Percentiles rank a stretch among this genome's conserved stretches.
These are phyloP conservation scores for Syritta pipiens DNA, from an alignment of 2,888 invertebrate genomes.

Conservation along the genomic window DNA sequence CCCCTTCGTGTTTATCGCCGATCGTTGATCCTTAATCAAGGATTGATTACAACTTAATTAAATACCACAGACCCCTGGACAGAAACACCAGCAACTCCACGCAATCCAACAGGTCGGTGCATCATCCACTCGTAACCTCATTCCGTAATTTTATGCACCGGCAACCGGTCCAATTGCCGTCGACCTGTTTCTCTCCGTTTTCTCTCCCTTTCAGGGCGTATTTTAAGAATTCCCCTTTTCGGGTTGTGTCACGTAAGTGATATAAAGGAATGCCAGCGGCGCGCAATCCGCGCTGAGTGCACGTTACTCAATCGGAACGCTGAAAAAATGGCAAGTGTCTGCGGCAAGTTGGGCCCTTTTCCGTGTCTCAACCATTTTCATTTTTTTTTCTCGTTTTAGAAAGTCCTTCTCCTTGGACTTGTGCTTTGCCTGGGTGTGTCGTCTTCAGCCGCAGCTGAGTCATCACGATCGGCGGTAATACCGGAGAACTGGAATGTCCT, in stretches of 20 bases:
- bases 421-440: not conserved
- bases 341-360: no score
- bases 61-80: not conserved
- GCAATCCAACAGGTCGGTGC: not conserved
- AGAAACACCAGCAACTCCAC: no score
- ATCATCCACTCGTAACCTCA: slow-evolving; percentile 27
- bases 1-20: not conserved
- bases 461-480: not conserved
- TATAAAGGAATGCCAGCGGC: slow-evolving; percentile 27
- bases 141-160: slow-evolving; percentile 34
- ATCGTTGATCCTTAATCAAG: slow-evolving; percentile 8
- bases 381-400: slow-evolving; percentile 15
- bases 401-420: not conserved
- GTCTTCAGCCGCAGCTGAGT: not conserved
- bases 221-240: slow-evolving; percentile 26
- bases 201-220: no score
- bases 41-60: slow-evolving; percentile 14
- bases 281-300: slow-evolving; percentile 4
- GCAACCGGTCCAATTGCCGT: slow-evolving; percentile 9
- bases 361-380: no score
- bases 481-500: slow-evolving; percentile 42
- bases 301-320: not conserved
- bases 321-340: slow-evolving; percentile 13
- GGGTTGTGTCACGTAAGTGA: slow-evolving; percentile 7
- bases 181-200: slow-evolving; percentile 4